Conservation (phyloP, 2,113 vertebrate genomes). For the Dipodomys merriami region DNA sequence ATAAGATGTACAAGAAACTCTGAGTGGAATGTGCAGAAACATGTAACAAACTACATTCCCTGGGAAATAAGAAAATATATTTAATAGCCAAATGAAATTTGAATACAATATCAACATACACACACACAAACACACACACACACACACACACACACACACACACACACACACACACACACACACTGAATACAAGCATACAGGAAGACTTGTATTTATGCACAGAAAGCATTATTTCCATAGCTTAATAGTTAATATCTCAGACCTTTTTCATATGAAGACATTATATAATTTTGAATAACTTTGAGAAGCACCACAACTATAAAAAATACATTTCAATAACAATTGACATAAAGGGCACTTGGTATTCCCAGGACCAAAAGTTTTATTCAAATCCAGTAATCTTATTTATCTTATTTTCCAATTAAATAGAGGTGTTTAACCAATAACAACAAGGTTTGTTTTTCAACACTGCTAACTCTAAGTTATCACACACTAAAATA, state of each 20-base stretch:
- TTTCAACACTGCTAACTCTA: not conserved
- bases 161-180: accelerated
- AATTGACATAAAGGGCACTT: constrained; percentile 64
- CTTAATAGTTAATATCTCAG: not conserved
- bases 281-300: constrained; percentile 47
- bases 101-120: not conserved
- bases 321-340: constrained; percentile 51
- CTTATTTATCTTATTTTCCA: not conserved
- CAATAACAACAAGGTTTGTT: not conserved
- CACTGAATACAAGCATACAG: not conserved
- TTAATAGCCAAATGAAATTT: constrained; percentile 43
- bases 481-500: not conserved
- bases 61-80: constrained; percentile 46
- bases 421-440: not conserved
- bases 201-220: not conserved
- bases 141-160: not conserved
- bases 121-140: too few relatives aligned
- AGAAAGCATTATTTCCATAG: not conserved
- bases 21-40: constrained; percentile 58
- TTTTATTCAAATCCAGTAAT: constrained; percentile 19
- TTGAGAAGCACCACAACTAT: constrained; percentile 27
- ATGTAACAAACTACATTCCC: not conserved
- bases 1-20: constrained; percentile 1
- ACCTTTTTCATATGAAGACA: not conserved
- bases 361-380: not conserved